phyloP scores from a whole-genome alignment of 2,113 vertebrate species.

The Cyanistes caeruleus region DNA sequence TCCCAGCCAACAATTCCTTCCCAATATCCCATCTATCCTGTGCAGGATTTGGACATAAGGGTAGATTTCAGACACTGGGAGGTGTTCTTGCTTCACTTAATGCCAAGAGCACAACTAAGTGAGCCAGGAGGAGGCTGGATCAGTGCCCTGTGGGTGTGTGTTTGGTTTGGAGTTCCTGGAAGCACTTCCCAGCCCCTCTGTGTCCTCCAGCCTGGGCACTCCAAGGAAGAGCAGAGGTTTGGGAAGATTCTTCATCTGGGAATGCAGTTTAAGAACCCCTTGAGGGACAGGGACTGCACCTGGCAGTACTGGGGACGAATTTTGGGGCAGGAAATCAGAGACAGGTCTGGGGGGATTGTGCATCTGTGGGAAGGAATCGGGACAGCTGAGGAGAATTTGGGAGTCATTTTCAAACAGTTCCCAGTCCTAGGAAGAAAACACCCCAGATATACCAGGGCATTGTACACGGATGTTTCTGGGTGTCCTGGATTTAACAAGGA shows the following conservation, averaged over 20 bases:
- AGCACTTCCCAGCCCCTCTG: background rate
- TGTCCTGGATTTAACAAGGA: background rate
- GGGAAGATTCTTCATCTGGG: background rate
- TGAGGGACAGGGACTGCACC: background rate
- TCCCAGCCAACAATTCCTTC: fast-evolving
- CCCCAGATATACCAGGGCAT: background rate
- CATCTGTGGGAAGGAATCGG: background rate
- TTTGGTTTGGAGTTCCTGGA: background rate
- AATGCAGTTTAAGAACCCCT: background rate
- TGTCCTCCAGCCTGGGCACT: background rate
- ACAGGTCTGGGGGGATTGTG: background rate
- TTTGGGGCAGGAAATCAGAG: background rate
- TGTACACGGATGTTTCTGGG: fast-evolving
- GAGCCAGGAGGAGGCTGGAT: background rate
- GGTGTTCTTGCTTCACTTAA: background rate
- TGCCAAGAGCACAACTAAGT: fast-evolving
- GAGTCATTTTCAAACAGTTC: background rate
- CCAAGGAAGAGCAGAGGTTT: background rate
- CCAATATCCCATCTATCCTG: fast-evolving
- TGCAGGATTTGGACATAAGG: background rate
- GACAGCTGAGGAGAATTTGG: background rate
- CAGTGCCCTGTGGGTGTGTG: background rate
- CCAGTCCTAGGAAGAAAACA: background rate
- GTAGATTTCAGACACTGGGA: background rate
- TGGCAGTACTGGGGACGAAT: background rate